phyloP scores from a whole-genome alignment of 2,888 invertebrate species.

The Prenolepis imparis region DNA sequence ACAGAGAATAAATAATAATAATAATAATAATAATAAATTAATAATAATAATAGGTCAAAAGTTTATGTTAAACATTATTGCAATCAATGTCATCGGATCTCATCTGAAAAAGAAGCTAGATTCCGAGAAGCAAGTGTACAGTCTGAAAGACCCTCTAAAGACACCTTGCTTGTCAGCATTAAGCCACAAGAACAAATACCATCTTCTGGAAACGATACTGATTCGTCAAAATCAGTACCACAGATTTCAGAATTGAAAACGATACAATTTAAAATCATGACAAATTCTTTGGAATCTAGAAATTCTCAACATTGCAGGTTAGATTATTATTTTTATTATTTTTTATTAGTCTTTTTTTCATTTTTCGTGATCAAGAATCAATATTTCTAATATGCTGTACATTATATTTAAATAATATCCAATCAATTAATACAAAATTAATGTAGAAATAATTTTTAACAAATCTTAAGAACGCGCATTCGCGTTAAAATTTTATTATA shows the following conservation, averaged over 20 bases:
- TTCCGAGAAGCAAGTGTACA: neutral
- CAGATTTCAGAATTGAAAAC: neutral
- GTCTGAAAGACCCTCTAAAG: neutral
- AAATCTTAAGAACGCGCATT: neutral
- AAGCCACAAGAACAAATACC: neutral
- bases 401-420: constrained; percentile 1
- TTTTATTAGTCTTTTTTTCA: neutral
- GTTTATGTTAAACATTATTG: neutral
- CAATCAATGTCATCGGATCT: neutral
- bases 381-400: neutral
- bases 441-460: neutral
- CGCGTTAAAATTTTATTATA: neutral
- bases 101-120: too few relatives aligned
- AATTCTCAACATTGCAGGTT: neutral
- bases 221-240: neutral
- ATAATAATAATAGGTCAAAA: neutral
- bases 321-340: neutral
- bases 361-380: neutral
- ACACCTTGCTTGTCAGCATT: neutral
- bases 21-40: neutral
- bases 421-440: neutral
- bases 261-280: neutral
- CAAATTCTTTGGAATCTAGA: too few relatives aligned
- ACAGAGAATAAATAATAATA: neutral
- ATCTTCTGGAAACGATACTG: neutral